phyloP scores from a whole-genome alignment of 2,888 invertebrate species.

The Caenorhabditis wallacei region DNA sequence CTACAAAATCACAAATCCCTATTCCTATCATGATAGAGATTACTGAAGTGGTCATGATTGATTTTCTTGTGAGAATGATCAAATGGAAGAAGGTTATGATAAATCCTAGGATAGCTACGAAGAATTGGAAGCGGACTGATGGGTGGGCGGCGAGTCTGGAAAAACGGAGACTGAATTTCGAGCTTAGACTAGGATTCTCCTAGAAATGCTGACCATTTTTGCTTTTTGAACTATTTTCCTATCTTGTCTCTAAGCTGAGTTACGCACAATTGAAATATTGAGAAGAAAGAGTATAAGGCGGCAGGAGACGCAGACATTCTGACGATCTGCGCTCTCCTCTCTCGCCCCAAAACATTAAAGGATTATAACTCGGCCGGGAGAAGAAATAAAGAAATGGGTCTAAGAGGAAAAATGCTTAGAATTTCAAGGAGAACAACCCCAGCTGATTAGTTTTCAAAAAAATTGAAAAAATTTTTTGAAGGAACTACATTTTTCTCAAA shows the following conservation, averaged over 20 bases:
- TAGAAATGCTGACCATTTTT: too few relatives aligned
- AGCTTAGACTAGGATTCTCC: too few relatives aligned
- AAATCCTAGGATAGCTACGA: background rate
- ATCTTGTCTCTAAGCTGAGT: too few relatives aligned
- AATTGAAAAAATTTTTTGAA: too few relatives aligned
- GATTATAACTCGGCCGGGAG: background rate
- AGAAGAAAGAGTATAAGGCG: background rate
- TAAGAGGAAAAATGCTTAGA: background rate
- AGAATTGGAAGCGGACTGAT: constrained; percentile 2
- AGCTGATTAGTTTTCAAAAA: too few relatives aligned
- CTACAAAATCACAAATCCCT: constrained; percentile 9
- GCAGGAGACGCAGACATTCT: background rate
- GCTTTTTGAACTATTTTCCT: too few relatives aligned
- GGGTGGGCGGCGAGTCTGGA: constrained; percentile 10
- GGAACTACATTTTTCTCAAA: too few relatives aligned
- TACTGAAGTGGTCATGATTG: constrained; percentile 15
- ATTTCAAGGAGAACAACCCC: too few relatives aligned
- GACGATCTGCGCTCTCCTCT: background rate
- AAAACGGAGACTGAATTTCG: too few relatives aligned
- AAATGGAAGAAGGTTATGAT: constrained; percentile 12
- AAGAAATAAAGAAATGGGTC: background rate
- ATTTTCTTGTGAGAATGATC: constrained; percentile 21
- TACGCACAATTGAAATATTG: too few relatives aligned
- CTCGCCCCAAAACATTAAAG: background rate
- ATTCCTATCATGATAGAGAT: constrained; percentile 22